These are phyloP conservation scores for Chloropsis cyanopogon DNA, from an alignment of 2,113 vertebrate species.

Conservation along the genomic window DNA sequence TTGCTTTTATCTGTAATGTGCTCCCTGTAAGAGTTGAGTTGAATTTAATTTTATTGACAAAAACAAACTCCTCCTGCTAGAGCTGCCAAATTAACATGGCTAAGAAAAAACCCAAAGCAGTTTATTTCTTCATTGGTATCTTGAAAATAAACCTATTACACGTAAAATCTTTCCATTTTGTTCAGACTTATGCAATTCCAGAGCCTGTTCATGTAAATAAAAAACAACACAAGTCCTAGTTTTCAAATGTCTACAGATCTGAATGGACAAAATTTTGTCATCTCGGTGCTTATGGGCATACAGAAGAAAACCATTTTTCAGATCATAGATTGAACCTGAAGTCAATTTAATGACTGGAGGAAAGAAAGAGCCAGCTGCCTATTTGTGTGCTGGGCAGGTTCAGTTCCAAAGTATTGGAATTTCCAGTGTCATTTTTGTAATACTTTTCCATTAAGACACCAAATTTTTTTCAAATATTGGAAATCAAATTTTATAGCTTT, in stretches of 20 bases:
- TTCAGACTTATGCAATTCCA: not conserved
- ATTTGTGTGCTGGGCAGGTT: not conserved
- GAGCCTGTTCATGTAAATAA: not conserved
- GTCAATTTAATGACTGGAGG: not conserved
- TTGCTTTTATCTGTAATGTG: not conserved
- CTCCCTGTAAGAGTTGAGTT: not conserved
- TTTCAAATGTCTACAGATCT: not conserved
- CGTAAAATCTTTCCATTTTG: not conserved
- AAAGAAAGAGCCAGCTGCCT: not conserved
- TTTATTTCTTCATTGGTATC: not conserved
- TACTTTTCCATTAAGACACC: not conserved
- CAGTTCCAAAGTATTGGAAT: not conserved
- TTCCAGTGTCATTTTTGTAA: not conserved
- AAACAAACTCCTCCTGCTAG: not conserved
- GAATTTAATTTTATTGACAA: not conserved
- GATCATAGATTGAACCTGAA: not conserved
- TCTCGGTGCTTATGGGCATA: not conserved
- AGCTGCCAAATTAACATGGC: not conserved
- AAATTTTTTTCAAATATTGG: not conserved
- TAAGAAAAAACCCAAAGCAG: not conserved
- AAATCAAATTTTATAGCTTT: not conserved
- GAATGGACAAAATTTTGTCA: not conserved
- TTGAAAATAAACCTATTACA: not conserved
- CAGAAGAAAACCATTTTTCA: not conserved
- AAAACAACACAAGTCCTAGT: not conserved